Evolutionary conservation across 2,797 vertebrate genomes (phyloP).

Genomic region (Lepidocolaptes lacrymiger): DNA sequence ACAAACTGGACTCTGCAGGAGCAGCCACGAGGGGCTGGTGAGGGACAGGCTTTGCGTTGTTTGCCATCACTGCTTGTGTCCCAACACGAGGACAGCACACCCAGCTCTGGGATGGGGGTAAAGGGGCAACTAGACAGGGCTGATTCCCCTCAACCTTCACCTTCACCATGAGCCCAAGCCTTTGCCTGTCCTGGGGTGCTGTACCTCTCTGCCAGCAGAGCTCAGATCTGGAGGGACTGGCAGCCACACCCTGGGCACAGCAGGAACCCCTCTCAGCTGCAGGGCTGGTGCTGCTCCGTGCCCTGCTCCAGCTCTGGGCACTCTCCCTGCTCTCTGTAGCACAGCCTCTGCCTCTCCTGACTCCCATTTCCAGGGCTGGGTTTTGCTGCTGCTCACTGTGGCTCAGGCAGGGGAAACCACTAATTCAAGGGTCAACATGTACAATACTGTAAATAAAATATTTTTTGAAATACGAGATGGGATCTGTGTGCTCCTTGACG

Average conservation of each 20-base stretch:
- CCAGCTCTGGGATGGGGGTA: rapidly evolving
- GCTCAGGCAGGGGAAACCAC: neutral
- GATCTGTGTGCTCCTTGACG: rapidly evolving
- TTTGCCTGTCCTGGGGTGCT: neutral
- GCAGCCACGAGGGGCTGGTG: rapidly evolving
- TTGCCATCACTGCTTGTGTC: neutral
- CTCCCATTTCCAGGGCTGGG: neutral
- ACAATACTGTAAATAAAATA: conserved; percentile 59
- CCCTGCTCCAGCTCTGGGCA: neutral
- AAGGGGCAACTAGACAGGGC: neutral
- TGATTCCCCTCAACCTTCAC: neutral
- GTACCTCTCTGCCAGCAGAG: neutral
- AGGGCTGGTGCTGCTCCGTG: neutral
- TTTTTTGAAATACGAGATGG: neutral
- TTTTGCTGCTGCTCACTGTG: neutral
- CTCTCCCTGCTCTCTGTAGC: rapidly evolving
- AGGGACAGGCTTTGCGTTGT: no score
- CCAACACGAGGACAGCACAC: neutral
- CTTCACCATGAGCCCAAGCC: no score
- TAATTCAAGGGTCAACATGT: neutral
- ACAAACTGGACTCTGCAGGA: neutral
- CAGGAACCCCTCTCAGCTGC: neutral
- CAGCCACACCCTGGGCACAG: rapidly evolving
- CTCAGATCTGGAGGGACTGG: neutral
- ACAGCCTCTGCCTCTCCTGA: neutral